Base-by-base conservation (phyloP, 2,888 invertebrate species). In the Caenorhabditis sp. region DNA sequence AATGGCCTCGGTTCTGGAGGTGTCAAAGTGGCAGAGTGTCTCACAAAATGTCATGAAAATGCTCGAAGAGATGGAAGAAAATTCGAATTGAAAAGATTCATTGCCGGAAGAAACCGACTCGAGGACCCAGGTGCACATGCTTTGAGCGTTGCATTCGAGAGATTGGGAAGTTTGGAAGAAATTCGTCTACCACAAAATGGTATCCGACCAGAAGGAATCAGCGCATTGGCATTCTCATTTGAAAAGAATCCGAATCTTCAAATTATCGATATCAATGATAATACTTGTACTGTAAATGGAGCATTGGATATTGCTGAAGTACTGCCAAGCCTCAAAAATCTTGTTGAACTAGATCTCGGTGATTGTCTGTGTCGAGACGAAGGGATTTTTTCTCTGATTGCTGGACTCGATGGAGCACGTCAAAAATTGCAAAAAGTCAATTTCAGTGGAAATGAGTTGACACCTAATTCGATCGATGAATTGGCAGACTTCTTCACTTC, bases 141-240 rank as follows among this genome's bases (percentile, higher is more conserved):
- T 0, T 89, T 97, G 17, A 92, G 96, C 0, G 89, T 91, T 68
- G 94, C 95, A 10, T 95, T 99, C 1, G 89, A 93, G 91, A 90
- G 91, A 60, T 91, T 97, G 84, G 92, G 93, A 27, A 93, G 93
- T 0, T 89, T 99, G 14, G 94, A 95, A 89, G 93, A 94, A 88
- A 91, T 99, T 31, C 92, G 92, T 3, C 94, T 99, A 93, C 95
- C 95, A 0, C 97, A 99, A 89, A 99, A 99, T 89, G 96, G 97
- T 0, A 97, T 99, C 82, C 94, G 94, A 89, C 92, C 93, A 86
- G 89, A 89, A 0, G 99, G 97, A 0, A 92, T 97, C 57, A 89
- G 91, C 0, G 94, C 93, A 0, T 88, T 99, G 12, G 92, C 94
- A 21, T 56, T 67, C 3, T 75, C 78, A 0, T 67, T 97, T 78